These are phyloP conservation scores for Psittacula echo DNA, from an alignment of 2,797 vertebrate species.

Conservation along the genomic window DNA sequence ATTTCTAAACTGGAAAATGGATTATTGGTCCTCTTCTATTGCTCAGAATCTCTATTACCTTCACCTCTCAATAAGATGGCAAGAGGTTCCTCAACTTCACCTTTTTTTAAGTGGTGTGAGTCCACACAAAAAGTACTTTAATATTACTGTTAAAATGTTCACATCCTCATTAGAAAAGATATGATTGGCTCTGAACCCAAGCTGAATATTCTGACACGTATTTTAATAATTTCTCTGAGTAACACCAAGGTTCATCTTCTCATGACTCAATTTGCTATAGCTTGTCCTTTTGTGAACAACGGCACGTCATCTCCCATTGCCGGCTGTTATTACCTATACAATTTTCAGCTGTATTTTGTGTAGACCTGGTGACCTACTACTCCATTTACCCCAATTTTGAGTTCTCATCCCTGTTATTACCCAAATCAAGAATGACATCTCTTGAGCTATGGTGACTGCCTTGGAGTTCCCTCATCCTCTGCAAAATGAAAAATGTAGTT, in stretches of 20 bases:
- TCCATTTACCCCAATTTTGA: background rate
- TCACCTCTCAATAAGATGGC: background rate
- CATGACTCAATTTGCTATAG: background rate
- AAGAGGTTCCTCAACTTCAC: background rate
- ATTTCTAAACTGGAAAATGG: background rate
- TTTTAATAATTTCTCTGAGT: background rate
- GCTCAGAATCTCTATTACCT: background rate
- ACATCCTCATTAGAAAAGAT: background rate
- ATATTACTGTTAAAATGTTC: background rate
- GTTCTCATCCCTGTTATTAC: background rate
- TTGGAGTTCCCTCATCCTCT: background rate
- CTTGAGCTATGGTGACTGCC: background rate
- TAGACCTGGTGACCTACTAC: background rate
- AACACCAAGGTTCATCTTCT: background rate
- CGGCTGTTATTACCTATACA: background rate
- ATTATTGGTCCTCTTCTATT: background rate
- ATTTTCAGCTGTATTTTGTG: background rate
- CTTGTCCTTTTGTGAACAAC: background rate
- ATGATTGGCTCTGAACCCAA: background rate
- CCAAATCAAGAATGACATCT: background rate
- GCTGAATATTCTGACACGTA: background rate
- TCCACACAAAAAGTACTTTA: background rate
- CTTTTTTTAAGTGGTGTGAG: background rate
- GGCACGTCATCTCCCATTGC: background rate
- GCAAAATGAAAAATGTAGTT: constrained; percentile 7